A percentile compares a stretch with the other conserved stretches of the same genome.
Conservation (phyloP, 2,888 invertebrate genomes). For the Philhelius pedissequus region DNA sequence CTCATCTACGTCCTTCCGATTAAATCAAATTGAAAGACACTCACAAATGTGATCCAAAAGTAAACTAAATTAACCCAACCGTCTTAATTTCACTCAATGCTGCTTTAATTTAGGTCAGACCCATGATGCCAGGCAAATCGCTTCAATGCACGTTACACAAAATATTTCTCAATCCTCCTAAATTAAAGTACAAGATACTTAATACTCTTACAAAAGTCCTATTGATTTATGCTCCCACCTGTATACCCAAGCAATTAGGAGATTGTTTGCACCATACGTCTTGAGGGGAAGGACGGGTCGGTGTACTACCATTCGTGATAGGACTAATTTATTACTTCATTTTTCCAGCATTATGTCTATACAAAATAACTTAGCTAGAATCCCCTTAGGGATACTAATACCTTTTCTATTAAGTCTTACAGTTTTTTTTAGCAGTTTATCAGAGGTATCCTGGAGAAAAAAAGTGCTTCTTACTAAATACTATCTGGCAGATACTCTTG, state of each 20-base stretch:
- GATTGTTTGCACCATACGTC: conserved; percentile 33
- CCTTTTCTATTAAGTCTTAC: neutral
- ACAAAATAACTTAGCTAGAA: neutral
- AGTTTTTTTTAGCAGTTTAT: neutral
- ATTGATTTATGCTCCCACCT: conserved; percentile 65
- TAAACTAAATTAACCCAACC: neutral
- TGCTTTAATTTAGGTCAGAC: conserved; percentile 59
- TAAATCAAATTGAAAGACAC: neutral
- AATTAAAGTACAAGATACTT: neutral
- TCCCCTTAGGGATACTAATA: neutral
- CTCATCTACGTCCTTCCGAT: neutral
- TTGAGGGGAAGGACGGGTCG: neutral
- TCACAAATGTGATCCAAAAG: neutral
- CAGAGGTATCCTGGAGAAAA: neutral
- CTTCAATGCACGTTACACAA: conserved; percentile 41
- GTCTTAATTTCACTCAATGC: conserved; percentile 4
- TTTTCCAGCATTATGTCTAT: conserved; percentile 50
- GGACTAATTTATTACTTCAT: conserved; percentile 67
- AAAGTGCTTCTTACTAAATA: neutral
- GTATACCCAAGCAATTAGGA: conserved; percentile 59
- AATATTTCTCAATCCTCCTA: neutral
- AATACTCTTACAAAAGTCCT: conserved; percentile 9
- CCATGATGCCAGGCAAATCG: conserved; percentile 27
- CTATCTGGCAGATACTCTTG: neutral
- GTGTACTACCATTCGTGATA: conserved; percentile 43